These are phyloP conservation scores for Embidobia sp. DNA, from an alignment of 2,888 invertebrate genomes.

Conservation along the genomic window DNA sequence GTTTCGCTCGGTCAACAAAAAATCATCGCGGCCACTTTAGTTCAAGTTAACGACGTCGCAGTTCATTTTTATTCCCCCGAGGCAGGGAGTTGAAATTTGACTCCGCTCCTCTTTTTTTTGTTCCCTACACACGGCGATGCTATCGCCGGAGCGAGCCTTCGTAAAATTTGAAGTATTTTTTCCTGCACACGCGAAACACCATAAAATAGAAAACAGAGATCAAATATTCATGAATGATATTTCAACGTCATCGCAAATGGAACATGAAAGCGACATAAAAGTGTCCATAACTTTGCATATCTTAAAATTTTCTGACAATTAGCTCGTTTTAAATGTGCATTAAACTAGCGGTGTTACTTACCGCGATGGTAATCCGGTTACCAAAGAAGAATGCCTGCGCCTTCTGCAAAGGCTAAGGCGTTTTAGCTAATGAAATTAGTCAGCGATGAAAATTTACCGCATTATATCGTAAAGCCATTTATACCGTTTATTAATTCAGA, in stretches of 20 bases:
- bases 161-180: slow-evolving; percentile 39
- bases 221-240: slow-evolving; percentile 47
- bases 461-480: slow-evolving; percentile 16
- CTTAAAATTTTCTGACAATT: slow-evolving; percentile 33
- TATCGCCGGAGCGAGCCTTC: neutral
- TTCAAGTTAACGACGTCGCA: slow-evolving; percentile 15
- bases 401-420: slow-evolving; percentile 7
- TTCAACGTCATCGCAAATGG: slow-evolving; percentile 35
- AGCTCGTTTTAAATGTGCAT: slow-evolving; percentile 16
- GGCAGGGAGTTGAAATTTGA: no score
- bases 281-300: slow-evolving; percentile 44
- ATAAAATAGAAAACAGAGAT: slow-evolving; percentile 33
- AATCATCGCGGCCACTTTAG: slow-evolving; percentile 6
- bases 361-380: slow-evolving; percentile 4
- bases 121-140: neutral
- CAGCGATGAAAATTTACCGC: slow-evolving; percentile 16
- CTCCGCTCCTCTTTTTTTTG: slow-evolving; percentile 11
- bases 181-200: slow-evolving; percentile 5
- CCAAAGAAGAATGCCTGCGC: slow-evolving; percentile 1
- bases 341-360: slow-evolving; percentile 12
- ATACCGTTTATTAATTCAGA: slow-evolving; percentile 20
- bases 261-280: slow-evolving; percentile 46
- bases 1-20: no score
- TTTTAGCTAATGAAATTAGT: slow-evolving; percentile 31
- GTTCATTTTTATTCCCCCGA: no score